Evolutionary conservation across 64 coral and sea anemone species (phyloP), one percentile per base, ranked within the genome.

Genomic region (Hydrozoanthus tunicans): DNA sequence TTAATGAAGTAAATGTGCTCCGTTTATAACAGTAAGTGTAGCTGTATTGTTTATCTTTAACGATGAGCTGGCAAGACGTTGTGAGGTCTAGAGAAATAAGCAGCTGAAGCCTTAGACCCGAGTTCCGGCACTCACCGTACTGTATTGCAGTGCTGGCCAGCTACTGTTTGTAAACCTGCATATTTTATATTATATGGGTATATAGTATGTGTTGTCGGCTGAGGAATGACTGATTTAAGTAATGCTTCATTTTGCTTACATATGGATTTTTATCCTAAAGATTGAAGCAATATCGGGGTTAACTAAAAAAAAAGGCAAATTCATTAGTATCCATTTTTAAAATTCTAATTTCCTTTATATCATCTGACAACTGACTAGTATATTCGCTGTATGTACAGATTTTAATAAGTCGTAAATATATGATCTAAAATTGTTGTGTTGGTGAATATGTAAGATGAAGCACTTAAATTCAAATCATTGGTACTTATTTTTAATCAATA

Each of bases 21-120:
- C 61, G 23, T 60, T 80, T 20, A 9, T 59, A 60, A 56, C 7
- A 32, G 84, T 88, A 88, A 88, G 84, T 75, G 51, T 58, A 27
- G 9, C 17, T 51, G 7, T 59, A 6, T 15, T 27, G 20, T 52
- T 32, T 73, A 6, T 72, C 53, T 73, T 53, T n/a, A 32, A 73
- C 43, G 17, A 9, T 59, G 54, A 59, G 15, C 25, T 17, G 17
- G 25, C 5, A 20, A 15, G 12, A 7, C 3, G 59, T 73, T 51
- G 7, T 43, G 27, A 64, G 13, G 32, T 43, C 32, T 43, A 43
- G 2, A 43, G 32, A 43, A 43, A 43, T 43, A 43, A 43, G 25
- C 59, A 6, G 6, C 14, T 25, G 3, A 5, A 13, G 5, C 5
- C 3, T 27, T 62, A 79, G 54, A 11, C 7, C 10, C 24, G 61